Evolutionary conservation across 2,113 vertebrate genomes (phyloP).

Genomic region (Eurypyga helias): DNA sequence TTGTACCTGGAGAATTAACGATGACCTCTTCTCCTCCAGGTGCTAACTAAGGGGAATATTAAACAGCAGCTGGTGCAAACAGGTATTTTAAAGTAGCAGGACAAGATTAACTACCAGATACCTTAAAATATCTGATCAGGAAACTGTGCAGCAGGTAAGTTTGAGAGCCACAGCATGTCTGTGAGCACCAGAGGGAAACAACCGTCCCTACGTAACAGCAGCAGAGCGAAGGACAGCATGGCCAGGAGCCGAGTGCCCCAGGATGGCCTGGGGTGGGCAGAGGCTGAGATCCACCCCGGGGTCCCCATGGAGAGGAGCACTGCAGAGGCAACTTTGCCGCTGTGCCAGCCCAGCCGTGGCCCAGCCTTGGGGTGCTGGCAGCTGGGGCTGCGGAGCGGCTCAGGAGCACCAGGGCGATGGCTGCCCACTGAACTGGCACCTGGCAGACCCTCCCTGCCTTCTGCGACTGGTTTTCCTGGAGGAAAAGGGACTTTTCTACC

Average conservation of each 20-base stretch:
- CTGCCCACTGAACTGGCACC: neutral
- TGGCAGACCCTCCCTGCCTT: neutral
- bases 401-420: no score
- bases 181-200: neutral
- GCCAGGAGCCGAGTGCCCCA: rapidly evolving
- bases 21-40: neutral
- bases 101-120: neutral
- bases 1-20: neutral
- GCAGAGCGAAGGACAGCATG: neutral
- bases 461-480: no score
- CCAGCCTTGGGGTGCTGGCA: no score
- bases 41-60: neutral
- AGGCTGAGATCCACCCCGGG: rapidly evolving
- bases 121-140: no score
- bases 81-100: neutral
- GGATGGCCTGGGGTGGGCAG: neutral
- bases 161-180: neutral
- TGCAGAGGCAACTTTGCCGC: neutral
- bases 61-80: neutral
- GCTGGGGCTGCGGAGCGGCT: neutral
- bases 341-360: neutral
- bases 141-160: rapidly evolving
- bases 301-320: neutral
- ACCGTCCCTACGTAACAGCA: no score
- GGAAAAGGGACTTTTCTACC: neutral